These are phyloP conservation scores for Agrochola macilenta DNA, from an alignment of 2,888 invertebrate genomes.

Conservation along the genomic window DNA sequence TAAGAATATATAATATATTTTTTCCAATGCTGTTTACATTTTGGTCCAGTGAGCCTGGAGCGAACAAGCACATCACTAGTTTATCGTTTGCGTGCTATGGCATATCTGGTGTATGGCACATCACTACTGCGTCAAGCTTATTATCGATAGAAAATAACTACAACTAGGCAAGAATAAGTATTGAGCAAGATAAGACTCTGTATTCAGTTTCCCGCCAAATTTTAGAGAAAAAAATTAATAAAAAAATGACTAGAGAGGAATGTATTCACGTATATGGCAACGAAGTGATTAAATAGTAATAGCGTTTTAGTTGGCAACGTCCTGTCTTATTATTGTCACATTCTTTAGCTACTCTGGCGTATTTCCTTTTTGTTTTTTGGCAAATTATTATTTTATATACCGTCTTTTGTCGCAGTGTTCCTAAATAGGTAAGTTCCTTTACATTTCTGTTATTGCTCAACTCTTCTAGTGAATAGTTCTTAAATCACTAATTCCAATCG, in stretches of 20 bases:
- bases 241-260: constrained; percentile 89
- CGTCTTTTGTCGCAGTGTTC: constrained; percentile 52
- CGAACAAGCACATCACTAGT: constrained; percentile 78
- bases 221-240: constrained; percentile 55
- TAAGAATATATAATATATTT: constrained; percentile 79
- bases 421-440: constrained; percentile 40
- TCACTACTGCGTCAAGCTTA: constrained; percentile 84
- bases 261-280: constrained; percentile 83
- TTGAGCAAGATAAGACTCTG: constrained; percentile 86
- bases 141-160: constrained; percentile 73
- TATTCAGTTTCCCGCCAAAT: constrained; percentile 77
- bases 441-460: constrained; percentile 42
- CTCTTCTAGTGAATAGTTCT: constrained; percentile 31
- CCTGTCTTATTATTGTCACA: constrained; percentile 87
- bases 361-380: constrained; percentile 66
- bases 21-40: constrained; percentile 80
- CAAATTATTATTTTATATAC: constrained; percentile 62
- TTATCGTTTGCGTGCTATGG: constrained; percentile 77
- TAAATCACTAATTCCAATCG: constrained; percentile 14
- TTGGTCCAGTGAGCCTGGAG: constrained; percentile 87
- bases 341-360: constrained; percentile 84
- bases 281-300: constrained; percentile 69
- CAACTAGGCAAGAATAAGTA: constrained; percentile 85
- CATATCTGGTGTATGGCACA: constrained; percentile 85
- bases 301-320: constrained; percentile 86